These are phyloP conservation scores for Wasmannia auropunctata DNA, from an alignment of 1,140 invertebrate species.

Conservation along the genomic window DNA sequence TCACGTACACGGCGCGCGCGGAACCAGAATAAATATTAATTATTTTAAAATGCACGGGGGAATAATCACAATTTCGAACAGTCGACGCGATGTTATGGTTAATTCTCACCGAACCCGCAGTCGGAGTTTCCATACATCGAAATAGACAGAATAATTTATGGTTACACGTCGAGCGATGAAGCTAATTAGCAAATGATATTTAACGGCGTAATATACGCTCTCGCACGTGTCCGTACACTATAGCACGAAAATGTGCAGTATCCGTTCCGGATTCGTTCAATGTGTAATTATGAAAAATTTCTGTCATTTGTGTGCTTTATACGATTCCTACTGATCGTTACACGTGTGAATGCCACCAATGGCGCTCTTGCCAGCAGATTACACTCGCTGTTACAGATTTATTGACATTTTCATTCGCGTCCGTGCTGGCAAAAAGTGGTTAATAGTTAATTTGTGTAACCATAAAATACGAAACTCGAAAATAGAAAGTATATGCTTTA, in stretches of 20 bases:
- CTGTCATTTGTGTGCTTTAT: slow-evolving; percentile 73
- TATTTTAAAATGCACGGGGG: slow-evolving; percentile 50
- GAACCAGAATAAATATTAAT: slow-evolving; percentile 53
- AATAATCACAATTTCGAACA: slow-evolving; percentile 52
- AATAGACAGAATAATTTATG: slow-evolving; percentile 60
- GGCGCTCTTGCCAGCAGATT: slow-evolving; percentile 45
- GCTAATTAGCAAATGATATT: slow-evolving; percentile 79
- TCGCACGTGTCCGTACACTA: slow-evolving; percentile 64
- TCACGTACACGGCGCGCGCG: neutral
- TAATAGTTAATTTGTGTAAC: slow-evolving; percentile 13
- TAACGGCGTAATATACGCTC: slow-evolving; percentile 70
- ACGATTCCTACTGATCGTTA: slow-evolving; percentile 62
- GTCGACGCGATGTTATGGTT: slow-evolving; percentile 56
- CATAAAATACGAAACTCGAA: neutral
- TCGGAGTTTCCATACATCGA: slow-evolving; percentile 38
- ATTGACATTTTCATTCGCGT: slow-evolving; percentile 44
- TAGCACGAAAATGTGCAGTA: slow-evolving; percentile 45
- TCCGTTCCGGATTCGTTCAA: slow-evolving; percentile 66
- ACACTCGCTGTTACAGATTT: slow-evolving; percentile 52
- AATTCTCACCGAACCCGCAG: slow-evolving; percentile 32
- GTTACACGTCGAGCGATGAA: slow-evolving; percentile 59
- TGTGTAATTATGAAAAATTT: slow-evolving; percentile 78
- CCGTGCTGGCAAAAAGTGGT: neutral
- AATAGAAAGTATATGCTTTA: neutral
- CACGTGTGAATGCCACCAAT: slow-evolving; percentile 63